A percentile compares a stretch with the other conserved stretches of the same genome.
Conservation (phyloP, 1,140 invertebrate genomes). For the Calliphora vicina region DNA sequence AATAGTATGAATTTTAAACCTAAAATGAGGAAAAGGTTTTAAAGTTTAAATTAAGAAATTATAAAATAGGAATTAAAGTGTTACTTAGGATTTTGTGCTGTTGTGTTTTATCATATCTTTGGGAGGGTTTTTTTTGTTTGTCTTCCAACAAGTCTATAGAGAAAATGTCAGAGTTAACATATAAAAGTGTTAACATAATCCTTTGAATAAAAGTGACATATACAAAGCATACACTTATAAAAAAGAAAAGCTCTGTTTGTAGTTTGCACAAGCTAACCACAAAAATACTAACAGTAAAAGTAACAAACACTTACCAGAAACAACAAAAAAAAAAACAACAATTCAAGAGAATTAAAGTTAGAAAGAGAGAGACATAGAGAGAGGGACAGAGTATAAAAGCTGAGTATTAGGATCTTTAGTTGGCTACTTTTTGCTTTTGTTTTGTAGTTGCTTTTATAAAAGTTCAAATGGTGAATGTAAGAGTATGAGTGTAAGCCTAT, state of each 20-base stretch:
- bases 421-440: constrained; percentile 2
- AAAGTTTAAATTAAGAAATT: neutral
- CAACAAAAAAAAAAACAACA: neutral
- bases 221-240: neutral
- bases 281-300: neutral
- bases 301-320: neutral
- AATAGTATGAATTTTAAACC: neutral
- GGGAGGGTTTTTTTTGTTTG: neutral
- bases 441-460: neutral
- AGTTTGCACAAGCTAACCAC: neutral
- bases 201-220: neutral
- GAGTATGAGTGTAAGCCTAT: neutral
- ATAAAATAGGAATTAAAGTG: constrained; percentile 20
- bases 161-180: constrained; percentile 11
- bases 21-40: neutral
- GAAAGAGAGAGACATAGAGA: neutral
- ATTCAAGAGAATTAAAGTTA: neutral
- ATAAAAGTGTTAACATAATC: constrained; percentile 31
- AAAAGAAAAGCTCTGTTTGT: neutral
- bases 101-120: neutral
- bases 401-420: neutral
- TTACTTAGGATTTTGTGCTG: neutral
- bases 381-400: neutral
- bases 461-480: neutral
- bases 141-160: neutral